Evolutionary conservation across 2,113 vertebrate species (phyloP).

Genomic region (Suncus etruscus): DNA sequence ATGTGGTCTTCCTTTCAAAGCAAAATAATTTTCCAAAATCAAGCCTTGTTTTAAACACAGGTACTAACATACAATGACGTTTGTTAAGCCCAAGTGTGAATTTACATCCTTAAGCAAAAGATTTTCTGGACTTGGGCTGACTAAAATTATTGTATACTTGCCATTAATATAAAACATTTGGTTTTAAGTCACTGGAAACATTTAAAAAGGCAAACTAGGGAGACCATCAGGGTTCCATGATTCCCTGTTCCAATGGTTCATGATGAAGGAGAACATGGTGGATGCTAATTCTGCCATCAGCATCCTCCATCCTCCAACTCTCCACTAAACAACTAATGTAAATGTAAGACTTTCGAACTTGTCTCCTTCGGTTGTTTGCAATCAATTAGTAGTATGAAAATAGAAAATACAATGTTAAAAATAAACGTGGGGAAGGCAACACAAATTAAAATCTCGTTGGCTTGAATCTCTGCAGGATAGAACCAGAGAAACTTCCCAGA

Average conservation of each 20-base stretch:
- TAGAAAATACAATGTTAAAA: neutral
- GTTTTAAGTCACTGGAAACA: slow-evolving; percentile 14
- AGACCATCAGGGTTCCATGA: neutral
- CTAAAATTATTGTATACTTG: neutral
- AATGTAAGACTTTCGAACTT: neutral
- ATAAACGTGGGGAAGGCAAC: neutral
- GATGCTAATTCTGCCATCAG: too few relatives aligned
- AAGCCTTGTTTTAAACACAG: neutral
- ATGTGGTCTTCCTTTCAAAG: neutral
- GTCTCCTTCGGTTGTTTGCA: slow-evolving; percentile 3
- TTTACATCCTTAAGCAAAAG: neutral
- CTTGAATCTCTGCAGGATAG: too few relatives aligned
- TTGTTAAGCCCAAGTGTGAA: neutral
- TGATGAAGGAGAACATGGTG: too few relatives aligned
- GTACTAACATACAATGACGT: neutral
- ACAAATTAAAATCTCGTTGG: neutral
- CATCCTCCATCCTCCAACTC: too few relatives aligned
- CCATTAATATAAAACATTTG: neutral
- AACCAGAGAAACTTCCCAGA: too few relatives aligned
- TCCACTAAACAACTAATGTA: neutral
- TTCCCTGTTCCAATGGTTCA: neutral
- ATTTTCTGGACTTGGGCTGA: neutral
- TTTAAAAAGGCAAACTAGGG: neutral
- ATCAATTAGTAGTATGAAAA: slow-evolving; percentile 22
- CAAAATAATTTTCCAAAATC: slow-evolving; percentile 6